Evolutionary conservation across 2,888 invertebrate genomes (phyloP).

Genomic region (Carabus problematicus): DNA sequence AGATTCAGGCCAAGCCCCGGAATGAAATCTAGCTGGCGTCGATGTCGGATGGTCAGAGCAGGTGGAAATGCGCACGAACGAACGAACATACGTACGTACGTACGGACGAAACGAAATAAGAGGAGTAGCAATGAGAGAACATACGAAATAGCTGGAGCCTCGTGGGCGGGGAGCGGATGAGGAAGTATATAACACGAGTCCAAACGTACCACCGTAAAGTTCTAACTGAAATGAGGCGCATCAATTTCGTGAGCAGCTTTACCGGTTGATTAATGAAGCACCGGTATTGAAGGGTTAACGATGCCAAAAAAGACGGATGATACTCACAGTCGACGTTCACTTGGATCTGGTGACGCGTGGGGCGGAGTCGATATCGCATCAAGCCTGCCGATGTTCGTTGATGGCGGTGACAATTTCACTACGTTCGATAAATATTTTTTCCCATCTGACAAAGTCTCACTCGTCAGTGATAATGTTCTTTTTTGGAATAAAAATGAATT

Average conservation of each 20-base stretch:
- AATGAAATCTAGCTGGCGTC: no score
- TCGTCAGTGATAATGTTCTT: constrained; percentile 34
- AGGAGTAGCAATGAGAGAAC: background rate
- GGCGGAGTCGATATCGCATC: constrained; percentile 20
- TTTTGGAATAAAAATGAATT: constrained; percentile 5
- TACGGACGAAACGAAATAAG: background rate
- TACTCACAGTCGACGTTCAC: constrained; percentile 23
- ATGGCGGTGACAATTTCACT: constrained; percentile 39
- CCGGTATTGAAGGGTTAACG: constrained; percentile 53
- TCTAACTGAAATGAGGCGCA: constrained; percentile 42
- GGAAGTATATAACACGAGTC: background rate
- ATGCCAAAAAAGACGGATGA: constrained; percentile 53
- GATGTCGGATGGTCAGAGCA: background rate
- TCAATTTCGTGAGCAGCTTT: constrained; percentile 46
- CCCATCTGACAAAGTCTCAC: constrained; percentile 27
- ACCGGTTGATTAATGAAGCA: constrained; percentile 51
- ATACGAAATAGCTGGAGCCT: background rate
- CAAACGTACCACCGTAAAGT: constrained; percentile 29
- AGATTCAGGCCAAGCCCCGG: constrained; percentile 5
- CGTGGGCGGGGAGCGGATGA: background rate
- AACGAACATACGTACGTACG: no score
- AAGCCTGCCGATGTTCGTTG: constrained; percentile 17
- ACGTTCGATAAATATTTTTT: constrained; percentile 40
- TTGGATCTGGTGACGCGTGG: constrained; percentile 17
- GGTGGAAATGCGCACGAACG: constrained; percentile 6